phyloP scores from a whole-genome alignment of 2,113 vertebrate genomes.

The human region DNA sequence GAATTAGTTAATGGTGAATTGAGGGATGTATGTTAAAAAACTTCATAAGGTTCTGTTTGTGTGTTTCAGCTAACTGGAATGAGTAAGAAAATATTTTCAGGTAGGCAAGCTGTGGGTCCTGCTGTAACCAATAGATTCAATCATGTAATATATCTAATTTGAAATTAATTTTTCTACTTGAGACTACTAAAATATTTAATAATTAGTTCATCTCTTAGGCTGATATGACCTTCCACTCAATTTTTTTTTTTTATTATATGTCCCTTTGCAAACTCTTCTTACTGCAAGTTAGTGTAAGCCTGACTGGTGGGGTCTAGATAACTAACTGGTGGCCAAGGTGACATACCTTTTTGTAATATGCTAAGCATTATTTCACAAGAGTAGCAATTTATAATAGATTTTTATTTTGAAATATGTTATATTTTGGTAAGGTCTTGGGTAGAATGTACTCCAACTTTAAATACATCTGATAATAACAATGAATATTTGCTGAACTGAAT shows the following conservation, averaged over 20 bases:
- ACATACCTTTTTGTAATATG: neutral
- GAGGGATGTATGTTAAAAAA: neutral
- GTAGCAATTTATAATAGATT: neutral
- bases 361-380: neutral
- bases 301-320: neutral
- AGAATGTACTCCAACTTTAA: conserved; percentile 6
- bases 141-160: neutral
- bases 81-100: neutral
- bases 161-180: neutral
- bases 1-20: neutral
- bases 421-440: neutral
- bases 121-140: neutral
- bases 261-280: neutral
- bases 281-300: neutral
- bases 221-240: neutral
- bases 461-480: neutral
- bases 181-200: neutral
- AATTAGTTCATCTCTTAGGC: neutral
- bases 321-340: neutral
- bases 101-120: neutral
- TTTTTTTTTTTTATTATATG: neutral
- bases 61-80: neutral
- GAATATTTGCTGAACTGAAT: neutral
- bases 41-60: neutral
- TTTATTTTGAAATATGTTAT: conserved; percentile 10